phyloP scores from a whole-genome alignment of 2,113 vertebrate genomes.

The Todiramphus chloris region DNA sequence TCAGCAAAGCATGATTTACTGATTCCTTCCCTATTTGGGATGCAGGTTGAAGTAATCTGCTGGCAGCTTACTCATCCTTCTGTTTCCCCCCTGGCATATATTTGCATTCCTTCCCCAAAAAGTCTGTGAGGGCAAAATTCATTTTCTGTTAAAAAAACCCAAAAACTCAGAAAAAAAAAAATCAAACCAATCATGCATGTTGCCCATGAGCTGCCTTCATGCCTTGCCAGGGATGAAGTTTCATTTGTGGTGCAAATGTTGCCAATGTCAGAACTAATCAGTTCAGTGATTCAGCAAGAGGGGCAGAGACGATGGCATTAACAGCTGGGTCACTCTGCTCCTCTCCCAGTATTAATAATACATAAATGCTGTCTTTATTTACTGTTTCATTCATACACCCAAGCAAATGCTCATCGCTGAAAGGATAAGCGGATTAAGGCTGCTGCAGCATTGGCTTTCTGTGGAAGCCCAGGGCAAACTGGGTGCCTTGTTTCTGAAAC shows the following conservation, averaged over 20 bases:
- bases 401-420: neutral
- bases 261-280: neutral
- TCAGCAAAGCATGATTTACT: neutral
- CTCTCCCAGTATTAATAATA: neutral
- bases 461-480: neutral
- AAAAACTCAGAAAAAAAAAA: neutral
- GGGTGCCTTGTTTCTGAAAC: neutral
- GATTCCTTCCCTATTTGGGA: neutral
- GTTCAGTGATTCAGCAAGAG: neutral
- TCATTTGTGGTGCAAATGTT: neutral
- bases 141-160: neutral
- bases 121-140: neutral
- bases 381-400: neutral
- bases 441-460: neutral
- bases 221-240: neutral
- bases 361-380: neutral
- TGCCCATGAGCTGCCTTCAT: neutral
- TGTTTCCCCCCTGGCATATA: neutral
- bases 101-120: neutral
- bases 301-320: neutral
- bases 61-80: constrained; percentile 1
- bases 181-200: neutral
- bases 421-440: neutral
- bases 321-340: neutral
- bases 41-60: neutral